Evolutionary conservation across 2,113 vertebrate genomes (phyloP).

Genomic region (Balaenoptera acutorostrata): DNA sequence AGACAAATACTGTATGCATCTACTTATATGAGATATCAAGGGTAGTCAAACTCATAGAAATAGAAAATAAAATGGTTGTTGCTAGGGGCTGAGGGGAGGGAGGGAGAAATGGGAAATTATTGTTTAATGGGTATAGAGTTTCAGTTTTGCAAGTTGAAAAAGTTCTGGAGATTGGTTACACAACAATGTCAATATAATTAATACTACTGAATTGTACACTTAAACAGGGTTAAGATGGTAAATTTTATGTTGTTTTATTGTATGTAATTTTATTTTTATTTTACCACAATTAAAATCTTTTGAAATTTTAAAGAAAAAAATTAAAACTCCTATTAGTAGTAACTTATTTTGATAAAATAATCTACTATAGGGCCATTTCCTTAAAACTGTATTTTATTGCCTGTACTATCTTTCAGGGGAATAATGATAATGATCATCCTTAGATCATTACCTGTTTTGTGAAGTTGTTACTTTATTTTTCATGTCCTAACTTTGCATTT

Average conservation of each 20-base stretch:
- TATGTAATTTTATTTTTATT: not conserved
- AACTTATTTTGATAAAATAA: not conserved
- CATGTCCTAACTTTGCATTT: not conserved
- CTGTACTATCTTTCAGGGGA: not conserved
- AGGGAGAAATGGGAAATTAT: not conserved
- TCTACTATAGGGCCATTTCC: not conserved
- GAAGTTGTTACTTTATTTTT: conserved; percentile 1
- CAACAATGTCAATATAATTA: not conserved
- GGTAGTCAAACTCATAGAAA: not conserved
- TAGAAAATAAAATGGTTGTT: not conserved
- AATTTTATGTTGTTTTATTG: not conserved
- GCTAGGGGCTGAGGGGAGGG: not conserved
- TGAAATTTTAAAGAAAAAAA: not conserved
- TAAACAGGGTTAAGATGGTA: not conserved
- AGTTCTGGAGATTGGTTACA: not conserved
- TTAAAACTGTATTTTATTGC: not conserved
- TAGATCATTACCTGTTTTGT: not conserved
- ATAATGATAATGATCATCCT: not conserved
- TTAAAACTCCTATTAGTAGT: not conserved
- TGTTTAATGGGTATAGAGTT: not conserved
- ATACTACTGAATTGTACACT: not conserved
- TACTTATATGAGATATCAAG: not conserved
- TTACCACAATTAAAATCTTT: not conserved
- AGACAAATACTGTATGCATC: not conserved
- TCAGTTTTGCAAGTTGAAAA: conserved; percentile 8